Percentiles rank a stretch among this genome's conserved stretches.
phyloP scores from a whole-genome alignment of 1,140 invertebrate genomes.

The Magallana gigas region DNA sequence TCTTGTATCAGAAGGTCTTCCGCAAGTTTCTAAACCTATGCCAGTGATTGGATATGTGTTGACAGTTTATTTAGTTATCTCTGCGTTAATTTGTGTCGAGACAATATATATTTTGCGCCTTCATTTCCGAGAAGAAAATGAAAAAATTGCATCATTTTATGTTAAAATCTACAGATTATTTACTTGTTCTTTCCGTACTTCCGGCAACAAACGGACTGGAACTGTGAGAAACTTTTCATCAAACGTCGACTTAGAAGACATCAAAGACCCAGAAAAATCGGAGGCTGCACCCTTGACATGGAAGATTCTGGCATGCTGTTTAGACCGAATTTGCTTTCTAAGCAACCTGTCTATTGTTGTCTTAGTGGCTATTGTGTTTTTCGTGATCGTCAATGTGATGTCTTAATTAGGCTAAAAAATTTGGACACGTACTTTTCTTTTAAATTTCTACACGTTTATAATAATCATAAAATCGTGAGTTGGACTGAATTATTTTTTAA shows the following conservation, averaged over 20 bases:
- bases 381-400: neutral
- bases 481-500: too few relatives aligned
- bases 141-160: neutral
- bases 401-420: too few relatives aligned
- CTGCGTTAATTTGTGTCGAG: conserved; percentile 2
- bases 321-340: conserved; percentile 29
- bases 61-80: neutral
- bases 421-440: too few relatives aligned
- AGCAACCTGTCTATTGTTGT: neutral
- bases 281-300: neutral
- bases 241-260: neutral
- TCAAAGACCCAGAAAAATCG: neutral
- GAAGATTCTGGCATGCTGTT: neutral
- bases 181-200: neutral
- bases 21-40: conserved; percentile 48
- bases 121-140: neutral
- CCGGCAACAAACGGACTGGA: conserved; percentile 7
- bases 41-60: conserved; percentile 17
- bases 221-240: neutral
- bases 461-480: too few relatives aligned
- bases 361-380: neutral
- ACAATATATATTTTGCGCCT: neutral
- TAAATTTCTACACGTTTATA: too few relatives aligned
- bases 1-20: conserved; percentile 33
- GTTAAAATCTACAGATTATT: neutral